Base-by-base conservation (phyloP, 2,888 invertebrate species). In the Fabriciana adippe region DNA sequence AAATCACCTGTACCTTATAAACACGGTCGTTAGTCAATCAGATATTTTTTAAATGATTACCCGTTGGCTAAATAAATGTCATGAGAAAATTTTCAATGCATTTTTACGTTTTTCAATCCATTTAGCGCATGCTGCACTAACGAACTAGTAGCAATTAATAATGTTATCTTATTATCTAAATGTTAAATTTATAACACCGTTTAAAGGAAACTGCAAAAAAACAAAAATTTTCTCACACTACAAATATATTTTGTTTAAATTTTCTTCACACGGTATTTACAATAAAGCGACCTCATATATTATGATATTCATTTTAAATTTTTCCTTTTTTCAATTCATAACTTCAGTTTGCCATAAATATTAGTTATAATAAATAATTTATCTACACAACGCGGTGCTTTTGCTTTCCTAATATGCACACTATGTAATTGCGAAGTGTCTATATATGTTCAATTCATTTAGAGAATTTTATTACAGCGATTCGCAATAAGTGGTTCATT, bases 361-460 rank as follows among this genome's bases (percentile, higher is more conserved):
- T 59, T 48, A 26, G 48, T 13, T 26, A 57, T 47, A 21, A 57
- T 57, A 26, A 47, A 57, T 57, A 15, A 45, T 21, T 26, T 45
- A 57, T 57, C n/a, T n/a, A 47, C 2, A 47, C 2, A 26, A 26
- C 16, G 59, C 59, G 59, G 59, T 59, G n/a, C 11, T 31, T 59
- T 59, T 48, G 59, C 59, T 59, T 48, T 59, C 59, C 59, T 59
- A 59, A 59, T 59, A 59, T 26, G 47, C 59, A 59, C 59, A 59
- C 1, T 5, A 26, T 47, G 11, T 59, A 48, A 59, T 59, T 59
- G 47, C 59, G 16, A 26, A 11, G 31, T 48, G n/a, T 31, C 48
- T 59, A 59, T 48, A 59, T 26, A 48, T 59, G 16, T 48, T 15
- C 59, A 59, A 59, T n/a, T 16, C 47, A 59, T 48, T 26, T 48